Percentiles rank a stretch among this genome's conserved stretches.
These are phyloP conservation scores for Brachymystax lenok DNA, from an alignment of 2,797 vertebrate species.

Conservation along the genomic window DNA sequence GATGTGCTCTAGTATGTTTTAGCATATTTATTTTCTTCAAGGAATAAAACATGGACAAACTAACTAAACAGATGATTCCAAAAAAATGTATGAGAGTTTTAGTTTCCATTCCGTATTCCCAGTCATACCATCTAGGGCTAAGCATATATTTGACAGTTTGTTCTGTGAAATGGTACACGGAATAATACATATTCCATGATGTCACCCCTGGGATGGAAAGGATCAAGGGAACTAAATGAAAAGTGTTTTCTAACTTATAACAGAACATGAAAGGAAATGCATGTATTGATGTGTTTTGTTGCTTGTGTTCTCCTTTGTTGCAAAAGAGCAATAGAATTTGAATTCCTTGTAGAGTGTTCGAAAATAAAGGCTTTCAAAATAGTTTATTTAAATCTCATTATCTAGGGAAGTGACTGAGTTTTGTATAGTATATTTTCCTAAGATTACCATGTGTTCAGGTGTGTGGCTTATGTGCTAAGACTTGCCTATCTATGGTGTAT, in stretches of 20 bases:
- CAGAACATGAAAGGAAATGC: slow-evolving; percentile 41
- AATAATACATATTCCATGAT: slow-evolving; percentile 38
- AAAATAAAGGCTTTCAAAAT: background rate
- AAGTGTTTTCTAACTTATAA: slow-evolving; percentile 25
- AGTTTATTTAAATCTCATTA: background rate
- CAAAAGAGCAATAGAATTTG: slow-evolving; percentile 14
- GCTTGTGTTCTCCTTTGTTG: slow-evolving; percentile 8
- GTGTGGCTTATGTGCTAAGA: background rate
- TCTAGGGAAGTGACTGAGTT: background rate
- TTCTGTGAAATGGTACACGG: slow-evolving; percentile 31
- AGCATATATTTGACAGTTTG: background rate
- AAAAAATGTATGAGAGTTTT: slow-evolving; percentile 30
- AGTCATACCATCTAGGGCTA: slow-evolving; percentile 21
- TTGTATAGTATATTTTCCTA: background rate
- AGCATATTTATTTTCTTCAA: background rate
- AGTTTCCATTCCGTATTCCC: slow-evolving; percentile 40
- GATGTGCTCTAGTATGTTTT: background rate
- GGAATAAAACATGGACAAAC: background rate
- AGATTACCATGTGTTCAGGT: background rate
- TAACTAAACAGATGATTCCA: background rate
- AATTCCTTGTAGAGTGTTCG: background rate
- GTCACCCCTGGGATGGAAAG: slow-evolving; percentile 26
- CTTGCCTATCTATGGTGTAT: background rate
- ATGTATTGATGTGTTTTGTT: background rate
- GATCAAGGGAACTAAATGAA: slow-evolving; percentile 18